phyloP scores from a whole-genome alignment of 2,888 invertebrate genomes.

The Heliothis peltigera region DNA sequence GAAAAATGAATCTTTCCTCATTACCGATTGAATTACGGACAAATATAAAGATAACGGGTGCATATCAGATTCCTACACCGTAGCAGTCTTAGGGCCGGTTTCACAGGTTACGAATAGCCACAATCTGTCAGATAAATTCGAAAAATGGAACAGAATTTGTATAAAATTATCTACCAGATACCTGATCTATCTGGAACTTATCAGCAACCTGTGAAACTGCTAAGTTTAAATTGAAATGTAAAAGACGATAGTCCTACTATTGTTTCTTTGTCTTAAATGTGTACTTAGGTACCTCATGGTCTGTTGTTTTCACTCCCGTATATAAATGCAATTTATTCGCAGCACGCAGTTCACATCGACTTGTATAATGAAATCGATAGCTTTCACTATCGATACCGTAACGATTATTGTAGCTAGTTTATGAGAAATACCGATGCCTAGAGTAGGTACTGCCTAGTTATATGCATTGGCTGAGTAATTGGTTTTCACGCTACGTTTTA shows the following conservation, averaged over 20 bases:
- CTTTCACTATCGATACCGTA: constrained; percentile 38
- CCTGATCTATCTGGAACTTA: too few species aligned
- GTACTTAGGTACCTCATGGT: constrained; percentile 6
- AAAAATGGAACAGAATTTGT: too few species aligned
- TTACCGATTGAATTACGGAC: background rate
- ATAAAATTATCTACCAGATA: too few species aligned
- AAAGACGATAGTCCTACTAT: constrained; percentile 26
- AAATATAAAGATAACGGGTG: background rate
- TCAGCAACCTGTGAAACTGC: too few species aligned
- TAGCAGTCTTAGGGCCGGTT: too few species aligned
- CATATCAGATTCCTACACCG: background rate
- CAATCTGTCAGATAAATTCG: too few species aligned
- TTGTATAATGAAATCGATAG: constrained; percentile 23
- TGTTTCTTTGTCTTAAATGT: constrained; percentile 19
- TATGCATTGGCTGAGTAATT: too few species aligned
- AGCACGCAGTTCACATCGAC: constrained; percentile 14
- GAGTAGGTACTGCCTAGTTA: too few species aligned
- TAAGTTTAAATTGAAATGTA: too few species aligned
- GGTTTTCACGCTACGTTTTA: too few species aligned
- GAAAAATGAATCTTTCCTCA: background rate
- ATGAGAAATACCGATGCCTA: too few species aligned
- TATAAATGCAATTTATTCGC: constrained; percentile 32
- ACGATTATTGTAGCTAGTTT: background rate
- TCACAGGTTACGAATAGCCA: too few species aligned
- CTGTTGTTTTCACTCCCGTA: constrained; percentile 30